Evolutionary conservation across 2,888 invertebrate species (phyloP).

Genomic region (Liposcelis brunnea): DNA sequence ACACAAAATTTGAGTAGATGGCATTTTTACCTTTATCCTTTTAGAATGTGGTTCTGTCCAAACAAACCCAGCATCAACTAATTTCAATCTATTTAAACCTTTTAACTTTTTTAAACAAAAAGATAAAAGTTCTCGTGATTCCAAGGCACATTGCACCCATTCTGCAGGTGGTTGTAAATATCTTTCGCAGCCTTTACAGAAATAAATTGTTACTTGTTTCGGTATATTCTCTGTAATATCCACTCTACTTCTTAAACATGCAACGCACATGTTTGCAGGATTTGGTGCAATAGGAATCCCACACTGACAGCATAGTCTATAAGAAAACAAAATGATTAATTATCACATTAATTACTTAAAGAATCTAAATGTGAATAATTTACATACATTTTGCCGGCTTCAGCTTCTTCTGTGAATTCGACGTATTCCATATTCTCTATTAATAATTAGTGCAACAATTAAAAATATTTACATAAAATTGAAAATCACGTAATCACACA

Average conservation of each 20-base stretch:
- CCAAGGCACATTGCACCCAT: conserved; percentile 72
- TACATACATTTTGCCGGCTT: background rate
- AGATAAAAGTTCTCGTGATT: conserved; percentile 76
- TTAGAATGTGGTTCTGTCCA: conserved; percentile 99
- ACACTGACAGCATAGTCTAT: conserved; percentile 84
- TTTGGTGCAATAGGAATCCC: conserved; percentile 84
- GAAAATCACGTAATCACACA: too few relatives aligned
- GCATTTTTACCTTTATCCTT: conserved; percentile 89
- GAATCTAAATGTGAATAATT: background rate
- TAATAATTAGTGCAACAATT: background rate
- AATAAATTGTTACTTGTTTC: conserved; percentile 77
- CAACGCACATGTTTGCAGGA: conserved; percentile 93
- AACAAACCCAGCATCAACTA: conserved; percentile 90
- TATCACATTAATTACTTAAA: background rate
- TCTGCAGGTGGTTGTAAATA: conserved; percentile 84
- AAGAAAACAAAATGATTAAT: conserved; percentile 17
- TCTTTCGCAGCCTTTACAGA: conserved; percentile 82
- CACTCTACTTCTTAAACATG: conserved; percentile 74
- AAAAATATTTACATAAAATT: too few relatives aligned
- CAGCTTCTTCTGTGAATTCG: background rate
- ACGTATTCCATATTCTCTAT: background rate
- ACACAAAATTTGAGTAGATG: background rate
- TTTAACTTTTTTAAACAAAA: conserved; percentile 86
- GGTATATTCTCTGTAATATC: conserved; percentile 95
- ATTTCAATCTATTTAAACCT: conserved; percentile 70